Percentiles rank a stretch among this genome's conserved stretches.
Evolutionary conservation across 2,797 vertebrate species (phyloP).

Genomic region (Podargus strigoides): DNA sequence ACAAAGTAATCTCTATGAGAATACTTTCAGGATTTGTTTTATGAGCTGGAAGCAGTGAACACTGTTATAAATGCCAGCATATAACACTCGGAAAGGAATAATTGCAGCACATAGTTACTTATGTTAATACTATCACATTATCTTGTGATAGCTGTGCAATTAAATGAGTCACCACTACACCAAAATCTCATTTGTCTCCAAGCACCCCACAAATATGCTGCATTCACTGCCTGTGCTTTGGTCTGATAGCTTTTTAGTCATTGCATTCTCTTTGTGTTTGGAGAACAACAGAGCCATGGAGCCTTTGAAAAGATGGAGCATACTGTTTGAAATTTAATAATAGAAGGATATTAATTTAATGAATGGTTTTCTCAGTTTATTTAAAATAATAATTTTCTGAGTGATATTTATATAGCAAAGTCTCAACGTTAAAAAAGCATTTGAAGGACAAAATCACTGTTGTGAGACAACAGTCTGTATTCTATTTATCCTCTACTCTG

Average conservation of each 20-base stretch:
- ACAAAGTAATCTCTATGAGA: neutral
- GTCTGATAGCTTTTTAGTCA: slow-evolving; percentile 37
- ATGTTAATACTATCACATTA: slow-evolving; percentile 63
- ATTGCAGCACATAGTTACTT: slow-evolving; percentile 50
- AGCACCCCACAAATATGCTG: slow-evolving; percentile 31
- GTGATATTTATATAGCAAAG: neutral
- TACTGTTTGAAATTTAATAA: neutral
- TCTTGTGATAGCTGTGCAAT: slow-evolving; percentile 61
- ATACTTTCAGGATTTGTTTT: neutral
- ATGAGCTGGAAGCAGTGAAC: neutral
- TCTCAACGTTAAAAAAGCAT: neutral
- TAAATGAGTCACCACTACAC: slow-evolving; percentile 49
- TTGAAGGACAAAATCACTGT: neutral
- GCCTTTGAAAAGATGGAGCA: neutral
- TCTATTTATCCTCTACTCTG: neutral
- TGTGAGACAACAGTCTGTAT: neutral
- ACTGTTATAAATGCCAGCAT: neutral
- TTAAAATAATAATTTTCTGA: slow-evolving; percentile 4
- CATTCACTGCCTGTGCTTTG: slow-evolving; percentile 19
- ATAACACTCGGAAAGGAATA: slow-evolving; percentile 33
- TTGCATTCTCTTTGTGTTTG: slow-evolving; percentile 37
- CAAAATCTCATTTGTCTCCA: slow-evolving; percentile 60
- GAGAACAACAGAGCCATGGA: slow-evolving; percentile 10
- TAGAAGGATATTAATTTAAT: slow-evolving; percentile 29
- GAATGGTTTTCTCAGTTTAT: neutral